Evolutionary conservation across 1,140 invertebrate genomes (phyloP), one percentile per base, ranked within the genome.

Genomic region (Trichonephila clavata): DNA sequence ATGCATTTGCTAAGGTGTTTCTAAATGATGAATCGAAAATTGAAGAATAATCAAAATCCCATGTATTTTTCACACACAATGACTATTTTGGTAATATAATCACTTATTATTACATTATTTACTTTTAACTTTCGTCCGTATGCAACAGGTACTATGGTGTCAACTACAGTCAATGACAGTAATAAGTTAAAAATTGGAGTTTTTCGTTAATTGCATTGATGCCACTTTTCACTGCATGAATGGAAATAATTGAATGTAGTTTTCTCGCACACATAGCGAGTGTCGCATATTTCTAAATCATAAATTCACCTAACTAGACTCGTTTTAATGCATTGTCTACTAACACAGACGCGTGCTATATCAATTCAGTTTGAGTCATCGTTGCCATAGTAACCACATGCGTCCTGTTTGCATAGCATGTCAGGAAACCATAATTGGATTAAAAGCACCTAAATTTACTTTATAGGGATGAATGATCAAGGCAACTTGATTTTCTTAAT

Each of bases 341-440:
- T 6, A 43, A 60, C 18, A 21, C 89, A 90, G 27, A 90, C 57
- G 59, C 68, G 89, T 81, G 89, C 87, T 89, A 65, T 89, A 89
- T 89, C 71, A 90, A 90, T 90, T 77, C 59, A 21, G 89, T 80
- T 90, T 90, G 89, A 90, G 50, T 90, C 89, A 90, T 68, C 71
- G 89, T 90, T 60, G 24, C 77, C 57, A 60, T 61, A 71, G 71
- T 13, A 90, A 90, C 89, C n/a, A 10, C 43, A 81, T 81, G 71
- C 71, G 68, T 81, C 21, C 68, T 90, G 89, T 90, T 90, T 90
- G 89, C 71, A 27, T 60, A 32, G 71, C 68, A 90, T 90, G 89
- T 24, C 65, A 61, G 68, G 16, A 61, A 57, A 77, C 86, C 32
- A 32, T 39, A 32, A 39, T 59, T 21, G 6, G 87, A 77, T 18